phyloP scores from a whole-genome alignment of 2,113 vertebrate genomes.

The Muntiacus reevesi region DNA sequence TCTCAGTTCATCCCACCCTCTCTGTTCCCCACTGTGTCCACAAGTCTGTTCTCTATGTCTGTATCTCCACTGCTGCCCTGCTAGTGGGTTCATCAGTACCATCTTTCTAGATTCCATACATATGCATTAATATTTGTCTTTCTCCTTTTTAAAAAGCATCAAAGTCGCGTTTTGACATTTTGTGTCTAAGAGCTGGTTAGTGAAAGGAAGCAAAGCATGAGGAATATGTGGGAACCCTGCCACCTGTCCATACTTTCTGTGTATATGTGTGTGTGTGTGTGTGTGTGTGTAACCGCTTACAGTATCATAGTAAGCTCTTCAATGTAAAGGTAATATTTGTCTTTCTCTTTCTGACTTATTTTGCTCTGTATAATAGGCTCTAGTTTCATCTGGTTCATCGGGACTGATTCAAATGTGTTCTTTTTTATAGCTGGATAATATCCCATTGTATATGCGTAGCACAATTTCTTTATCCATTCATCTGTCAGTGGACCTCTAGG shows the following conservation, averaged over 20 bases:
- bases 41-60: background rate
- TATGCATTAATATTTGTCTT: background rate
- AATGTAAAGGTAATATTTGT: background rate
- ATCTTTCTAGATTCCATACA: background rate
- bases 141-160: background rate
- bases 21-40: background rate
- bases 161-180: background rate
- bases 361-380: background rate
- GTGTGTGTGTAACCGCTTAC: background rate
- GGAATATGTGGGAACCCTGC: background rate
- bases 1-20: background rate
- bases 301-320: background rate
- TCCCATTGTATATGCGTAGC: background rate
- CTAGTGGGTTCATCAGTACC: background rate
- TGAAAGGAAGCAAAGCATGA: background rate
- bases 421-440: background rate
- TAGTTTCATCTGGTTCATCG: background rate
- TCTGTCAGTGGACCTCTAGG: background rate
- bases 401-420: background rate
- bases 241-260: background rate
- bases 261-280: background rate
- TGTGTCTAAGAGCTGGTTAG: background rate
- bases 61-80: background rate
- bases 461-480: background rate
- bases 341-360: background rate